A percentile compares a stretch with the other conserved stretches of the same genome.
Evolutionary conservation across 2,797 vertebrate species (phyloP).

Genomic region (Dipus sagitta): DNA sequence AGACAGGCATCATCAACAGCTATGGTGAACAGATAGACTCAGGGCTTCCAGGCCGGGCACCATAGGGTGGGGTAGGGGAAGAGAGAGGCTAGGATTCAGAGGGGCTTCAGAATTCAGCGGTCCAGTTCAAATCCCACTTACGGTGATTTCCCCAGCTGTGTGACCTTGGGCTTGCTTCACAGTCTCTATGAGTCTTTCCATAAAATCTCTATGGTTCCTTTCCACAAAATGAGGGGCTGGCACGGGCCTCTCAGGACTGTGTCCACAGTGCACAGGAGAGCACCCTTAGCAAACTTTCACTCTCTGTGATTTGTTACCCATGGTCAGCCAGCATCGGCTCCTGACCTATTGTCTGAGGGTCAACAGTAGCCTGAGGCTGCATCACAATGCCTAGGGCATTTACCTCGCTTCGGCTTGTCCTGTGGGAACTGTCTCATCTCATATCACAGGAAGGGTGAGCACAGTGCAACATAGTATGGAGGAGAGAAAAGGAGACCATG

Average conservation of each 20-base stretch:
- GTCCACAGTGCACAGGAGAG: too few species aligned
- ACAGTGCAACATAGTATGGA: background rate
- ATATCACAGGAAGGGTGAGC: background rate
- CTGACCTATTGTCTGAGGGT: background rate
- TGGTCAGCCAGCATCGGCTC: background rate
- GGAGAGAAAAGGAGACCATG: background rate
- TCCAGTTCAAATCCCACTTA: background rate
- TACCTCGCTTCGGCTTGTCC: background rate
- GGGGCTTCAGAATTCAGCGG: background rate
- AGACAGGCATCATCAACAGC: background rate
- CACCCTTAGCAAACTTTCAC: too few species aligned
- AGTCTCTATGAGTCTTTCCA: background rate
- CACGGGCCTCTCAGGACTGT: background rate
- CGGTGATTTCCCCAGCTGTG: background rate
- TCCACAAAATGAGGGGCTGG: background rate
- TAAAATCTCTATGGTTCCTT: background rate
- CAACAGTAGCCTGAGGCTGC: background rate
- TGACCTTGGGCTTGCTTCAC: background rate
- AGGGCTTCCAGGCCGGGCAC: background rate
- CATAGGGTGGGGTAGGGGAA: accelerated
- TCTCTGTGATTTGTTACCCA: background rate
- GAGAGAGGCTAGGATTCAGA: background rate
- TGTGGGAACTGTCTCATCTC: background rate
- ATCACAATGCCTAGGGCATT: background rate
- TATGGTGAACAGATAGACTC: background rate